Evolutionary conservation across 2,888 invertebrate genomes (phyloP).

Genomic region (Drosophila leonis): DNA sequence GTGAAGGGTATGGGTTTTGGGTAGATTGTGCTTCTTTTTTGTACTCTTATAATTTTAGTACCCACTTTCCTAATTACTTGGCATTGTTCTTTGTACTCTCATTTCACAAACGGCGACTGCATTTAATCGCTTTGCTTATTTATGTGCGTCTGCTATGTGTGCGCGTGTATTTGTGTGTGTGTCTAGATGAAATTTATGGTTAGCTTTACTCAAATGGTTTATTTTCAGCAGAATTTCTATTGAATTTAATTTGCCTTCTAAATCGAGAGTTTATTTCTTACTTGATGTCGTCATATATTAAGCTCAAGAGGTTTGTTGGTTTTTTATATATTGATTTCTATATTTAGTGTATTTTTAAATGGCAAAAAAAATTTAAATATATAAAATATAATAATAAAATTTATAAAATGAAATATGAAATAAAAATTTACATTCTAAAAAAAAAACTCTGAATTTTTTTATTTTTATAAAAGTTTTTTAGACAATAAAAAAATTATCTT

Average conservation of each 20-base stretch:
- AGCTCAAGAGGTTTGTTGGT: not conserved
- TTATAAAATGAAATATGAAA: not conserved
- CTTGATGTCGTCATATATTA: not conserved
- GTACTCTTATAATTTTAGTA: conserved; percentile 63
- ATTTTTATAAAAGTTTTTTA: too few species aligned
- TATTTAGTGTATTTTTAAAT: not conserved
- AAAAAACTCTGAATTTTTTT: too few species aligned
- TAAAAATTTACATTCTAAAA: too few species aligned
- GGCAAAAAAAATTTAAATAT: too few species aligned
- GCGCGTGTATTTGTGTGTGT: conserved; percentile 1
- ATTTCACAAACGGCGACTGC: conserved; percentile 36
- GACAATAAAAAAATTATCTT: too few species aligned
- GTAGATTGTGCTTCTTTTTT: not conserved
- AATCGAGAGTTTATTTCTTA: not conserved
- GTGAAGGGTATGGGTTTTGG: not conserved
- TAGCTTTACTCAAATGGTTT: conserved; percentile 18
- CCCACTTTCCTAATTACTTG: conserved; percentile 69
- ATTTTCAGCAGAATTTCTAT: conserved; percentile 14
- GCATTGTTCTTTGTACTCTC: conserved; percentile 36
- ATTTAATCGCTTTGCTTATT: conserved; percentile 53
- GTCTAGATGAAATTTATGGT: conserved; percentile 41
- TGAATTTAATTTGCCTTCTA: conserved; percentile 23
- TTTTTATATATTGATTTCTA: not conserved
- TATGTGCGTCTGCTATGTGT: conserved; percentile 14
- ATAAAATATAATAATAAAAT: too few species aligned